phyloP scores from a whole-genome alignment of 37 sponge, comb jelly and placozoan species.

The Hexactinellida sp. region DNA sequence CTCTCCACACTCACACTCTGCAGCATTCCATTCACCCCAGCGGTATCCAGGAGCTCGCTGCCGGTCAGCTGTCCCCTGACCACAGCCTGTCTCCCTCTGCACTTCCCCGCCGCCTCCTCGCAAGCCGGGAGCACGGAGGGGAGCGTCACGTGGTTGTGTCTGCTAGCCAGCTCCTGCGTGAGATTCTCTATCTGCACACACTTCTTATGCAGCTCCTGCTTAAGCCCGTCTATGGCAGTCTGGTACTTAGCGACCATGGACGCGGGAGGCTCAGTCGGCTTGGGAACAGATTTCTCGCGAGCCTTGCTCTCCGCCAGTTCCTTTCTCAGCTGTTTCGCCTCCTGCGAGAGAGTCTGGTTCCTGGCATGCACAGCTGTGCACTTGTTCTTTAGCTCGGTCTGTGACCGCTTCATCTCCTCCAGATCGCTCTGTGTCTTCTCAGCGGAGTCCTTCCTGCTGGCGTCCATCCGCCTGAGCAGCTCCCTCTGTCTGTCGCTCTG shows the following conservation, averaged over 20 bases:
- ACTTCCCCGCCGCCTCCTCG: neutral
- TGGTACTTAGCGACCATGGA: neutral
- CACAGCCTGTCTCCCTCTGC: neutral
- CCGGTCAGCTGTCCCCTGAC: neutral
- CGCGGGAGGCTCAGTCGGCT: neutral
- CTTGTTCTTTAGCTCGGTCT: conserved; percentile 30
- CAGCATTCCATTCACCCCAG: neutral
- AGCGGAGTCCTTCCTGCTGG: conserved; percentile 20
- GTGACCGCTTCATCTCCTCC: conserved; percentile 19
- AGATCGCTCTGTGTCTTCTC: conserved; percentile 32
- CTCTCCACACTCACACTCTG: neutral
- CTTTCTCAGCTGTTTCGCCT: conserved; percentile 26
- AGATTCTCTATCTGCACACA: neutral
- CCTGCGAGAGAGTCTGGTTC: conserved; percentile 42
- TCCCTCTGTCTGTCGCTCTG: conserved; percentile 29
- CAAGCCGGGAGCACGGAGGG: neutral
- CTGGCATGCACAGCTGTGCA: conserved; percentile 45
- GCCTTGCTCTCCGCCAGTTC: neutral
- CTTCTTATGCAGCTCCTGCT: neutral
- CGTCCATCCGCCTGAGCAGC: conserved; percentile 33
- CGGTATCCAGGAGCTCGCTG: neutral
- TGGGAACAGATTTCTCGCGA: neutral
- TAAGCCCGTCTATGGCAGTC: neutral
- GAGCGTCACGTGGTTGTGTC: neutral
- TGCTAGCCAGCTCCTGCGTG: neutral